These are phyloP conservation scores for Pangasianodon gigas DNA, from an alignment of 2,113 vertebrate genomes.

Conservation along the genomic window DNA sequence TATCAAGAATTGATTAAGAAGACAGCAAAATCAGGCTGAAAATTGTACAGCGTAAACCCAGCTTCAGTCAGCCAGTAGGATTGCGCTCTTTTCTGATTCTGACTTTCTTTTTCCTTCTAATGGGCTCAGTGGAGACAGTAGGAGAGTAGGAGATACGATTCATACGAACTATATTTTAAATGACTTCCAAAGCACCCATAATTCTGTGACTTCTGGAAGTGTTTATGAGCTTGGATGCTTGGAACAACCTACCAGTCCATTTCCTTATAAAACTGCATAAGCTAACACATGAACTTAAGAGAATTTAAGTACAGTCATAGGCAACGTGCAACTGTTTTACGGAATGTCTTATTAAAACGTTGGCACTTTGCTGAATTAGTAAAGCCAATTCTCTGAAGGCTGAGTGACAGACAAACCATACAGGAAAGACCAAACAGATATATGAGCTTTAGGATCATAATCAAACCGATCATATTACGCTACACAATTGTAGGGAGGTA, in stretches of 20 bases:
- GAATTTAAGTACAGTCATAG: background rate
- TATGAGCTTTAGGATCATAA: slow-evolving; percentile 50
- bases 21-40: background rate
- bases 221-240: background rate
- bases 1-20: background rate
- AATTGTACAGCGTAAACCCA: background rate
- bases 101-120: background rate
- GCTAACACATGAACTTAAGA: background rate
- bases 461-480: slow-evolving; percentile 61
- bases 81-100: background rate
- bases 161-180: background rate
- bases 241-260: background rate
- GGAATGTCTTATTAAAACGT: background rate
- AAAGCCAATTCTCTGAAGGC: background rate
- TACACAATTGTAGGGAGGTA: slow-evolving; percentile 44
- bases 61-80: background rate
- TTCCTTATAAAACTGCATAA: background rate
- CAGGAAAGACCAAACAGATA: slow-evolving; percentile 45
- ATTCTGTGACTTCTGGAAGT: background rate
- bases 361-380: background rate
- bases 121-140: background rate
- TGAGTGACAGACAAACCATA: slow-evolving; percentile 50
- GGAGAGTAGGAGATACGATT: background rate
- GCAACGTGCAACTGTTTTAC: background rate
- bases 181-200: background rate